Base-by-base conservation (phyloP, 2,888 invertebrate species). In the Drosophila anomelani region DNA sequence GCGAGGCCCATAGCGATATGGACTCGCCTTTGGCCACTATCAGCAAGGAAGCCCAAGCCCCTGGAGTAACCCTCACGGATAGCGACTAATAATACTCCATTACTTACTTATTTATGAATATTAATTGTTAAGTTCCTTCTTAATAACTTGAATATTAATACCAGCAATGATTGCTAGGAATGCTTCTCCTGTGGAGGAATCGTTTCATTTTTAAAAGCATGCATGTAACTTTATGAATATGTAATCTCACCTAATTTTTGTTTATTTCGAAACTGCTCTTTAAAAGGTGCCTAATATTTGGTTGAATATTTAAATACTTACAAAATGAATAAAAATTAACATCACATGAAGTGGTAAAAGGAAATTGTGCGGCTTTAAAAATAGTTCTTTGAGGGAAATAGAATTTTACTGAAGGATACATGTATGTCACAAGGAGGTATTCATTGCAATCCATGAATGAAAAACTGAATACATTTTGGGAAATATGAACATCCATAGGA, bases 321-420 rank as follows among this genome's bases (percentile, higher is more conserved):
- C 51, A 34, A 51, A 53, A 15, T 20, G 51, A 53, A 53, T 53
- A 53, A 53, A 53, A 36, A 23, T 36, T 34, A 53, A 53, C 51
- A 53, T 23, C 20, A 36, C 51, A 34, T 36, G 51, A 36, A 36
- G 36, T 51, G 12, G 12, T 32, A 32, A 44, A 15, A 4, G 4
- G 15, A 44, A 7, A 1, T 8, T 13, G 13, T 20, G 2, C 8
- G 17, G 4, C 17, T 32, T 32, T 32, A n/a, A 41, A 17, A 10
- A 41, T 17, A 32, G 9, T 32, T 9, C 32, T 32, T 10, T 32
- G 32, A 32, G 10, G 32, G 9, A 32, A 32, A 32, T 10, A 4
- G 12, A 34, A 3, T 13, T 44, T 13, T 7, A 8, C 32, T 32
- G 17, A 8, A 44, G 8, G 1, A 44, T 15, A 20, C 20, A 20